Base-by-base conservation (phyloP, 2,797 vertebrate genomes). In the Fringilla coelebs region DNA sequence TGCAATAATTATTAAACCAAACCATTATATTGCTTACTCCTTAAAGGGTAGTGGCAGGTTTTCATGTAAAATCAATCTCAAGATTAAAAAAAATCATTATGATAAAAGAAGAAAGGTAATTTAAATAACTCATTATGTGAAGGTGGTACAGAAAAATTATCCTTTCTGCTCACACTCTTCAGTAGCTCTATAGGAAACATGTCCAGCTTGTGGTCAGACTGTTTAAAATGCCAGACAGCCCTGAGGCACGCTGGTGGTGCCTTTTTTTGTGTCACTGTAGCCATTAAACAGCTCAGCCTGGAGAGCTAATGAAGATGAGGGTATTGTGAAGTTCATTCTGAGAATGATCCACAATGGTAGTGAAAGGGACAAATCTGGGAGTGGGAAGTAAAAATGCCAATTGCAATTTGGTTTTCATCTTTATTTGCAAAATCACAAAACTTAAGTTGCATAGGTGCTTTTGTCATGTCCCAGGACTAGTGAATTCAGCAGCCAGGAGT, bases 1-100 rank as follows among this genome's bases (percentile, higher is more conserved):
- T 89, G 76, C 97, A 94, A 70, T 96, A 88, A 96, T 98, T 93
- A 87, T 90, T 87, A 95, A 95, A 95, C 89, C 94, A 96, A 96
- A 74, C 58, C 68, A 54, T 91, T 73, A 45, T 62, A 71, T 48
- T 80, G 60, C 82, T 93, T 93, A 90, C 77, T 79, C 63, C 83
- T 93, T 55, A 88, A 93, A 88, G 83, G 54, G 20, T 83, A 34
- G 54, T 91, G 92, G 71, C 80, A 81, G 63, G 12, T 63, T 95
- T 93, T 94, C 54, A 58, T 55, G 75, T 80, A 70, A 92, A 94
- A 94, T 92, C 96, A 92, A 88, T 88, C 73, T 90, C 68, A 62
- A 82, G 52, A 94, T 93, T 78, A 58, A 94, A 92, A 78, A 51
- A 51, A 76, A 73, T 60, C 45, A 32, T 91, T 89, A 45, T 93